Evolutionary conservation across 2,888 invertebrate genomes (phyloP), one percentile per base, ranked within the genome.

Genomic region (Mesopsocus fuscifrons): DNA sequence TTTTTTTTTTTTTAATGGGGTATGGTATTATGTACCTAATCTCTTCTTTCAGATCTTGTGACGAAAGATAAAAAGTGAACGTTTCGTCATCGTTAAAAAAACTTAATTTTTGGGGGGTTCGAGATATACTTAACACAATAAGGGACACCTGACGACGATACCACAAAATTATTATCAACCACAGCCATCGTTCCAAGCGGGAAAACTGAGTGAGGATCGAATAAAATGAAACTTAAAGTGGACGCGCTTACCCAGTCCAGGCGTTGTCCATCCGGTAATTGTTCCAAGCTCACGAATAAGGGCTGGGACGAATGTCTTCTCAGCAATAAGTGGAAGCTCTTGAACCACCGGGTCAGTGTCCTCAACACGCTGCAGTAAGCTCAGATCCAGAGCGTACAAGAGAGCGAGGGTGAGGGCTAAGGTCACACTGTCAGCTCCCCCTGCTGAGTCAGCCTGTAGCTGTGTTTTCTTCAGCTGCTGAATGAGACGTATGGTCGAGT

Each of bases 381-480:
- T 84, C 8, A 88, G 66, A 60, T 94, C 89, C 44, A 89, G 64
- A 0, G 82, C 76, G 57, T 85, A 85, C 2, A 92, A 59, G 33
- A 91, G 60, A 0, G 89, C 77, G 78, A 91, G 81, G 47, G 83
- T 68, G 22, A 92, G 60, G 1, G 80, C 77, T 2, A 88, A 59
- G 1, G 79, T 79, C 2, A 85, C 77, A 53, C 79, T 75, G 57
- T 85, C 84, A 17, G 89, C 64, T 9, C 74, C 74, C 2, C 84
- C 84, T 2, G 76, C 66, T 1, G 72, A 63, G 52, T 74, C 74
- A n/a, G 50, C 50, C 43, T 57, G 51, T 4, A 57, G 53, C 46
- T 55, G 55, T 16, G 52, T 51, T 20, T 52, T 53, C 30, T 56
- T 52, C 13, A 64, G 46, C 26, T 57, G 52, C 40, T 55, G 50